Evolutionary conservation across 2,113 vertebrate species (phyloP).

Genomic region (Probosciger aterrimus): DNA sequence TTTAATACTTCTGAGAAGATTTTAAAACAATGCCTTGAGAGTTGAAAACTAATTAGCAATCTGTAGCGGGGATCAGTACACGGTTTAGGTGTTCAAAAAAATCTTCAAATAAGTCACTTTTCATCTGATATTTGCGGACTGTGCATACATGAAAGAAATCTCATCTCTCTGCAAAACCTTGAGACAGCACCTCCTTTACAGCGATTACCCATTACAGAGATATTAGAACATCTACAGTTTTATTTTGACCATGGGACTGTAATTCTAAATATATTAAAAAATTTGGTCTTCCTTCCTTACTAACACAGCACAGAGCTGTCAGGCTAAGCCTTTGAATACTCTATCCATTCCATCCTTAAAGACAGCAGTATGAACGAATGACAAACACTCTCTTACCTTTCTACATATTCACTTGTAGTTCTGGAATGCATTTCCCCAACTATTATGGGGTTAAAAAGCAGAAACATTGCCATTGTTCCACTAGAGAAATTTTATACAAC

Average conservation of each 20-base stretch:
- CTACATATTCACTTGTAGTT: not conserved
- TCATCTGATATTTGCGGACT: not conserved
- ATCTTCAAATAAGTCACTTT: not conserved
- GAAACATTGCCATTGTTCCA: not conserved
- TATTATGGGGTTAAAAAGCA: not conserved
- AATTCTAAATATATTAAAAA: not conserved
- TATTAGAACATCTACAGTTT: not conserved
- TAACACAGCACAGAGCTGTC: not conserved
- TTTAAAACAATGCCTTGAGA: not conserved
- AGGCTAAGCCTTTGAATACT: accelerated
- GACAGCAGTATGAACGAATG: not conserved
- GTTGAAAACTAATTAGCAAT: not conserved
- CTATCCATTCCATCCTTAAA: not conserved
- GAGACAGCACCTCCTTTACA: not conserved
- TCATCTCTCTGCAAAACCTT: not conserved
- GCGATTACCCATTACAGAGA: not conserved
- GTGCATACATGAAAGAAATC: not conserved
- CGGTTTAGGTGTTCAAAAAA: not conserved
- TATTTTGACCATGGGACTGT: not conserved
- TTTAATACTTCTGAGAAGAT: not conserved
- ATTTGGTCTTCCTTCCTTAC: not conserved
- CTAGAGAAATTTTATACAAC: not conserved
- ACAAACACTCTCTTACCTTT: not conserved
- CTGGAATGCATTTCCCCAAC: not conserved
- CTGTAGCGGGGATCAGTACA: not conserved